Base-by-base conservation (phyloP, 92 coral and sea anemone species). In the Palythoa grandis region DNA sequence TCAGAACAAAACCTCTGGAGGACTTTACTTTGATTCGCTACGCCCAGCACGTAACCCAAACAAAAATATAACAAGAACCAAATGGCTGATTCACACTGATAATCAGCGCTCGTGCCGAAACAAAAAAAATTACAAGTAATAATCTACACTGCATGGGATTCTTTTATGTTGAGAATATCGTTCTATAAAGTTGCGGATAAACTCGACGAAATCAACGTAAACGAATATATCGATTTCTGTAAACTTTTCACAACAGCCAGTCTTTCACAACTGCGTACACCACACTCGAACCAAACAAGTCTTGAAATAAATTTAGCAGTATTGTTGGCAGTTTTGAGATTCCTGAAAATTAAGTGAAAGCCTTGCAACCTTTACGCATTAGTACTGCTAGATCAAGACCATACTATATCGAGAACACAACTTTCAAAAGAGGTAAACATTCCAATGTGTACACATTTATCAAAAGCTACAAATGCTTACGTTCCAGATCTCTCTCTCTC, bases 401-500 rank as follows among this genome's bases (percentile, higher is more conserved):
- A 8, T 43, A 43, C 50, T 43, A 11, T 43, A 38, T 5, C 66
- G 50, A 63, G 54, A 47, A 63, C 57, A 22, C 58, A n/a, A 63
- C 69, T 63, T 78, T 22, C 70, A 14, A 58, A 24, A 38, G 83
- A 78, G 50, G 38, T 40, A 65, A 47, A 80, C 61, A 80, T 38
- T 60, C 43, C 52, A 63, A 80, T 10, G 1, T 43, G 52, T 70
- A 50, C 1, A 54, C 40, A 72, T n/a, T 11, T 70, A 13, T 48
- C 56, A 63, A 47, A 66, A 47, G 13, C 60, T 66, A 25, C 58
- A 22, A 65, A 65, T 47, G 60, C 85, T 80, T 80, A 80, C 85
- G 85, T 66, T 68, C 38, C 12, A 15, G 85, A 40, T 25, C 85
- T 80, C 73, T 80, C 85, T 52, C 60, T 67, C 9, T 66, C 63